phyloP scores from a whole-genome alignment of 2,797 vertebrate species.

The Smutsia temminckii region DNA sequence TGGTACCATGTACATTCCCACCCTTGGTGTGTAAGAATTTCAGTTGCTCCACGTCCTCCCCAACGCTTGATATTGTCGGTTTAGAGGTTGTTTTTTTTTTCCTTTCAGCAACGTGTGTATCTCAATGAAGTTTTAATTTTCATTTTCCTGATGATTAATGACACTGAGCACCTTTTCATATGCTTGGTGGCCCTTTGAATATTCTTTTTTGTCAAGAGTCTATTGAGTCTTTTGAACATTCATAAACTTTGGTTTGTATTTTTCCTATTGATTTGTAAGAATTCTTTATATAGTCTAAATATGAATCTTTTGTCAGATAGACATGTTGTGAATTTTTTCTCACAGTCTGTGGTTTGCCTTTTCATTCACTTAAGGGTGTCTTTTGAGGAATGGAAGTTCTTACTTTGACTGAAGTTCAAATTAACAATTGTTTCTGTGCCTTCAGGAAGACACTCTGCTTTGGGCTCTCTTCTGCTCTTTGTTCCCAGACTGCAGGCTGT shows the following conservation, averaged over 20 bases:
- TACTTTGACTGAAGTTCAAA: not conserved
- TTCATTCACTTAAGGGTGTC: slow-evolving; percentile 18
- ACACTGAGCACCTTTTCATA: not conserved
- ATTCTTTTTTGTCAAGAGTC: not conserved
- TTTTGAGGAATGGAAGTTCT: slow-evolving; percentile 16
- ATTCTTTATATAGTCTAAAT: slow-evolving; percentile 23
- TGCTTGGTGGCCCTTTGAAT: not conserved
- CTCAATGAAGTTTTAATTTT: not conserved
- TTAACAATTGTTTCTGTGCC: not conserved
- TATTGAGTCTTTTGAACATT: not conserved
- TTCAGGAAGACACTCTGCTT: not conserved
- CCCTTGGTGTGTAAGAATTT: not conserved
- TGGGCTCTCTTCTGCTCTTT: not conserved
- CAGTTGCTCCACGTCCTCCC: not conserved
- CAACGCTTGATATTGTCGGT: not conserved
- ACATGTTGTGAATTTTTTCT: slow-evolving; percentile 12
- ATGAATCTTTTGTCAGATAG: not conserved
- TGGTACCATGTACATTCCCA: not conserved
- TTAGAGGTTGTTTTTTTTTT: not conserved
- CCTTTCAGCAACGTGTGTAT: not conserved
- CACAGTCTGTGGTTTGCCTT: not conserved
- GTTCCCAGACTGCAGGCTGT: not conserved
- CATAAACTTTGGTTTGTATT: slow-evolving; percentile 4
- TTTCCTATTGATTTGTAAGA: slow-evolving; percentile 2
- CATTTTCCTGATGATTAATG: not conserved